Conservation (phyloP, 2,888 invertebrate genomes). For the Drosophila sordidapex region DNA sequence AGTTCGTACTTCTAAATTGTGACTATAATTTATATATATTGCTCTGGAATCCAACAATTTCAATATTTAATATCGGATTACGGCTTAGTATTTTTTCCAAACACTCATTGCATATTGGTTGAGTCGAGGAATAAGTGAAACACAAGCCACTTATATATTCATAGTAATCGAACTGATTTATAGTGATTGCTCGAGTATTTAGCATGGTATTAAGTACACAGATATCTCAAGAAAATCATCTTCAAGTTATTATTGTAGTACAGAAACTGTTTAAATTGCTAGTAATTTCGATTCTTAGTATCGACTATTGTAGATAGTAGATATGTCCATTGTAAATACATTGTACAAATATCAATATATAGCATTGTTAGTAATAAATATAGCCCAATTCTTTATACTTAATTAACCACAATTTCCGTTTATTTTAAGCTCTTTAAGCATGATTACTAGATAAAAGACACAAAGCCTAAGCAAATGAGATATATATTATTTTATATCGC, state of each 20-base stretch:
- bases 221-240: not conserved
- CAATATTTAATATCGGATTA: not conserved
- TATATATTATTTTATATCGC: not conserved
- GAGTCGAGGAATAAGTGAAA: too few species aligned
- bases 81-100: too few species aligned
- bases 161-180: not conserved
- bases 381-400: too few species aligned
- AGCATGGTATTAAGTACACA: not conserved
- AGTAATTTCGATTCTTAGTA: not conserved
- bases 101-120: too few species aligned
- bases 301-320: not conserved
- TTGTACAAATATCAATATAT: fast-evolving
- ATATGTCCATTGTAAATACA: not conserved
- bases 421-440: not conserved
- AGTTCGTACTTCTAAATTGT: not conserved
- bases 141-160: not conserved
- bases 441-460: not conserved
- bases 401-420: not conserved
- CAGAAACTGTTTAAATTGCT: not conserved
- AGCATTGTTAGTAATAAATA: not conserved
- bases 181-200: not conserved
- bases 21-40: not conserved
- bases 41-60: not conserved
- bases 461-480: not conserved
- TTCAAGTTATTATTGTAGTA: not conserved